Conservation (phyloP, 2,888 invertebrate species). For the Ectemnius lituratus region DNA sequence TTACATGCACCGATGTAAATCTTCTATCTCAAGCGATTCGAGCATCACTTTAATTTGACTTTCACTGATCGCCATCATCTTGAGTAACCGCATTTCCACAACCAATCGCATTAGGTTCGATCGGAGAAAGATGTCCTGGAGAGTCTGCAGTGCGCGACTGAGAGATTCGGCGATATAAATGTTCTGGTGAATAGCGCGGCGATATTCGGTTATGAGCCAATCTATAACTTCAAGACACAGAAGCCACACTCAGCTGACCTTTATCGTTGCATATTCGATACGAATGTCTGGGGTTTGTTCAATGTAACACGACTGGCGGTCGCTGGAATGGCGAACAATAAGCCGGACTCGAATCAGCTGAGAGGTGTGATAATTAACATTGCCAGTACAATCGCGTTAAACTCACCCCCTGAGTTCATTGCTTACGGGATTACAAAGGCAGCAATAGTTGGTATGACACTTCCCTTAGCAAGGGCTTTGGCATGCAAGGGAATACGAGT, state of each 20-base stretch:
- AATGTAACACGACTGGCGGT: slow-evolving; percentile 56
- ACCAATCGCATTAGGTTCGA: slow-evolving; percentile 42
- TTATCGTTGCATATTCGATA: slow-evolving; percentile 53
- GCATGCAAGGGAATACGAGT: slow-evolving; percentile 76
- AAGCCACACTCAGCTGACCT: slow-evolving; percentile 50
- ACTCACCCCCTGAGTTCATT: slow-evolving; percentile 40
- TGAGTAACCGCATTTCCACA: too few relatives aligned
- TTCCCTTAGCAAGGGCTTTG: slow-evolving; percentile 59
- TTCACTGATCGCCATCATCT: not conserved
- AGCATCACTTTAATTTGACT: slow-evolving; percentile 9
- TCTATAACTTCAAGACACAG: slow-evolving; percentile 57
- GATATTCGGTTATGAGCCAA: slow-evolving; percentile 22
- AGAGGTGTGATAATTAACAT: slow-evolving; percentile 64
- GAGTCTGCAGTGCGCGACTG: slow-evolving; percentile 52
- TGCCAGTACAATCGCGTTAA: slow-evolving; percentile 52
- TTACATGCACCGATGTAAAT: slow-evolving; percentile 60
- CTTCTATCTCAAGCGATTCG: slow-evolving; percentile 7
- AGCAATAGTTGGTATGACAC: slow-evolving; percentile 62
- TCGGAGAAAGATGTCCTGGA: slow-evolving; percentile 55
- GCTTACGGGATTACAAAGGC: slow-evolving; percentile 59
- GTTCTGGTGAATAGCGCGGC: slow-evolving; percentile 58
- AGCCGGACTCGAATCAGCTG: slow-evolving; percentile 54
- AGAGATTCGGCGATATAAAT: slow-evolving; percentile 59
- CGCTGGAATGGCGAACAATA: slow-evolving; percentile 52
- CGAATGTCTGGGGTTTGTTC: slow-evolving; percentile 60